A percentile compares a stretch with the other conserved stretches of the same genome.
phyloP scores from a whole-genome alignment of 2,113 vertebrate genomes.

The Salvator merianae region DNA sequence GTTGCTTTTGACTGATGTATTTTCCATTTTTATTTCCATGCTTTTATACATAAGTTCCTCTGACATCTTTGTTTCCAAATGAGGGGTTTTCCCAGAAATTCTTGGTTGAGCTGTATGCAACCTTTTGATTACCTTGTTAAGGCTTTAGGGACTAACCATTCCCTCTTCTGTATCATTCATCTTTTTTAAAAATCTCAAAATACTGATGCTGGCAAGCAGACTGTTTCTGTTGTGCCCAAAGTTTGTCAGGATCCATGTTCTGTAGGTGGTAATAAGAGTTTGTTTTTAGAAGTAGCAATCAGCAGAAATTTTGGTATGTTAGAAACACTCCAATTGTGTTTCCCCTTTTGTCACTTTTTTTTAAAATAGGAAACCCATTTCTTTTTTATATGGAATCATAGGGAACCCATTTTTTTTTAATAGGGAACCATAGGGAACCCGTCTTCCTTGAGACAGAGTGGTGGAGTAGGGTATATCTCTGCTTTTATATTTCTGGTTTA shows the following conservation, averaged over 20 bases:
- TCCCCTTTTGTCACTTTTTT: no score
- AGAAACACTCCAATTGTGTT: no score
- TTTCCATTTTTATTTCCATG: conserved; percentile 28
- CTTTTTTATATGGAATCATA: no score
- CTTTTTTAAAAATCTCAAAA: conserved; percentile 1
- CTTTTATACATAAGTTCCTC: accelerated
- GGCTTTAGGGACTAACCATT: conserved; percentile 59
- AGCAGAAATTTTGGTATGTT: neutral
- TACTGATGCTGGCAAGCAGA: accelerated
- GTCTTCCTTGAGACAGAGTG: neutral
- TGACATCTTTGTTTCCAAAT: neutral
- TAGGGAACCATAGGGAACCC: neutral
- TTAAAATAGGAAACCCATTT: no score
- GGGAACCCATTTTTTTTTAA: neutral
- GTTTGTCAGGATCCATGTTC: neutral
- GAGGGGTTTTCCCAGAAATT: conserved; percentile 34
- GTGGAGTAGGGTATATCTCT: neutral
- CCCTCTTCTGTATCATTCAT: conserved; percentile 46
- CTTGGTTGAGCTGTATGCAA: conserved; percentile 49
- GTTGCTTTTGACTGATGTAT: neutral
- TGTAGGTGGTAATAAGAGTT: neutral
- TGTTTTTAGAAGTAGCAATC: neutral
- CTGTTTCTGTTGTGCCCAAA: neutral
- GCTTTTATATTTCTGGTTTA: neutral
- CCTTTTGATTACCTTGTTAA: conserved; percentile 58